phyloP scores from a whole-genome alignment of 2,113 vertebrate species.

The Marmota flaviventris region DNA sequence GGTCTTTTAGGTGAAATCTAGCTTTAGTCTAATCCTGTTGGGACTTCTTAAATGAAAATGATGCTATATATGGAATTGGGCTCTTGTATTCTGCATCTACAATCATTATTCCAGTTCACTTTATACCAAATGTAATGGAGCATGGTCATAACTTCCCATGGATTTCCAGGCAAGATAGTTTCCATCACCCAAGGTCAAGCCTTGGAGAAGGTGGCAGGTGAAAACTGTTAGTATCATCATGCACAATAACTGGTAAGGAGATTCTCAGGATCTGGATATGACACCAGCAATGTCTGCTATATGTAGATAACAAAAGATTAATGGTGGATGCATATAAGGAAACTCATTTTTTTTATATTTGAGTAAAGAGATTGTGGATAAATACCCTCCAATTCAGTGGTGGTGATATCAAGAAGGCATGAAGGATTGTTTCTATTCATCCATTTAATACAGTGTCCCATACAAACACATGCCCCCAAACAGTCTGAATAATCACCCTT shows the following conservation, averaged over 20 bases:
- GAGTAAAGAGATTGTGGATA: neutral
- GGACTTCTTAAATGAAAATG: neutral
- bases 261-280: neutral
- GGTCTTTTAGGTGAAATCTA: neutral
- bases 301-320: neutral
- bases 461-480: fast-evolving
- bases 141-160: neutral
- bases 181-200: neutral
- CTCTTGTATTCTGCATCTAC: neutral
- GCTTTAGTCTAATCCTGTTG: neutral
- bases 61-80: neutral
- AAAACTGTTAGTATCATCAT: neutral
- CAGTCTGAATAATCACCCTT: neutral
- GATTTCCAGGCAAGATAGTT: neutral
- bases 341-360: neutral
- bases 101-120: neutral
- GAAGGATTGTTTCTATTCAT: neutral
- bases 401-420: neutral
- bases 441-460: neutral
- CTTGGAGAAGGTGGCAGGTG: neutral
- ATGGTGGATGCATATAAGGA: neutral
- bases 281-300: neutral
- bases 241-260: neutral
- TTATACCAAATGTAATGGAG: neutral
- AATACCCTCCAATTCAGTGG: neutral